Conservation (phyloP, 2,797 vertebrate genomes). For the Acomys russatus region DNA sequence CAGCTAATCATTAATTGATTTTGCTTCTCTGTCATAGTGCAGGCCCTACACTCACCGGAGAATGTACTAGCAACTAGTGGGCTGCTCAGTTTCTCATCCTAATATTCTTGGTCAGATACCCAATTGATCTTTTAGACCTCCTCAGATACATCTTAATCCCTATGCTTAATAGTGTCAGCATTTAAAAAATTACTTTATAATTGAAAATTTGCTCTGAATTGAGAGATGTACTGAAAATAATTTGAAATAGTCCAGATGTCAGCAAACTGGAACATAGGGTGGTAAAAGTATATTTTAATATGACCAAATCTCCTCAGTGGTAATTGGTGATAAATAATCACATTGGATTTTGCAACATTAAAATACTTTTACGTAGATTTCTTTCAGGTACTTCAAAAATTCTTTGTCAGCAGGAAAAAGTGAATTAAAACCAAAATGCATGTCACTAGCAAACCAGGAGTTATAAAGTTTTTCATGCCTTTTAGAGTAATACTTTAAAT, state of each 20-base stretch:
- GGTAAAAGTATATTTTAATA: conserved; percentile 25
- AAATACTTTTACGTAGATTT: conserved; percentile 47
- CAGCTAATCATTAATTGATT: neutral
- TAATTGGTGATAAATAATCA: conserved; percentile 20
- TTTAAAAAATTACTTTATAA: neutral
- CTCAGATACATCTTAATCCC: neutral
- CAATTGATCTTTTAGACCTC: neutral
- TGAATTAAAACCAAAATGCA: conserved; percentile 32
- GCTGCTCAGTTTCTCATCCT: neutral
- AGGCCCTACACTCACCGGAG: neutral
- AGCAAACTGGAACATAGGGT: neutral
- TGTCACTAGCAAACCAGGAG: neutral
- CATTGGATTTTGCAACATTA: neutral
- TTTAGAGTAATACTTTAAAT: conserved; percentile 7
- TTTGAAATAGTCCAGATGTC: conserved; percentile 18
- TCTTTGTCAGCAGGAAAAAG: neutral
- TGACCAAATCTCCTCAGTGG: neutral
- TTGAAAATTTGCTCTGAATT: neutral
- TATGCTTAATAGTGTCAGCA: neutral
- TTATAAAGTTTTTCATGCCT: neutral
- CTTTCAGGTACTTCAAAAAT: neutral
- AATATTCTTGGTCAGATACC: neutral
- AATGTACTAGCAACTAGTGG: neutral
- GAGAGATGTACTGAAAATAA: neutral
- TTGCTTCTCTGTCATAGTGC: neutral